Conservation (phyloP, 2,113 vertebrate species). For the Tychaedon coryphoeus region DNA sequence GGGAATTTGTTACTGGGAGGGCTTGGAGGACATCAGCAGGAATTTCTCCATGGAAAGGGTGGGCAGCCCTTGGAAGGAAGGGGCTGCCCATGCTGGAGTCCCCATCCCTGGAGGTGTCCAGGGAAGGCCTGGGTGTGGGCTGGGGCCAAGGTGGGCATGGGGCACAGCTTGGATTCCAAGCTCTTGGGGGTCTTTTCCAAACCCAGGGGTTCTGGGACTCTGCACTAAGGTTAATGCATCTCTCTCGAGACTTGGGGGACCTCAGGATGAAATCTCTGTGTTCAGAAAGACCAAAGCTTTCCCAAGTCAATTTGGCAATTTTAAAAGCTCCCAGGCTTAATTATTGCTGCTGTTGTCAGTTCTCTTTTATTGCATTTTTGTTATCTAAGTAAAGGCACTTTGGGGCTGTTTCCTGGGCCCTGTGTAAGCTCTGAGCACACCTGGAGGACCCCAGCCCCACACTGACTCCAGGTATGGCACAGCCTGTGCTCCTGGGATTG, state of each 20-base stretch:
- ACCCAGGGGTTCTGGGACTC: neutral
- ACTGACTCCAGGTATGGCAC: rapidly evolving
- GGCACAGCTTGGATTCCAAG: rapidly evolving
- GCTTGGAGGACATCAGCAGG: neutral
- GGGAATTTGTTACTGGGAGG: too few relatives aligned
- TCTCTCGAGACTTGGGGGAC: rapidly evolving
- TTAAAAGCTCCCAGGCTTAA: neutral
- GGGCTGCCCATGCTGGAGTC: neutral
- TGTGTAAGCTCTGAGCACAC: neutral
- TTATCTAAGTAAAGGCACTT: neutral
- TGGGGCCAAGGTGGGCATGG: rapidly evolving
- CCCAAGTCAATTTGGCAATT: neutral
- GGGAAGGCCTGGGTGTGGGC: neutral
- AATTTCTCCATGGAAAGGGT: rapidly evolving
- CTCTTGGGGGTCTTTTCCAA: neutral
- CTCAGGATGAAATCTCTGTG: too few relatives aligned
- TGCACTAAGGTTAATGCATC: neutral
- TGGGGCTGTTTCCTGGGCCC: neutral
- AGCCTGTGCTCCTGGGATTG: too few relatives aligned
- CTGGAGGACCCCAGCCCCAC: neutral
- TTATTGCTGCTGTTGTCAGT: neutral
- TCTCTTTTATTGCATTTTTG: neutral
- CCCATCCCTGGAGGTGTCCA: neutral
- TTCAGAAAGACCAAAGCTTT: neutral
- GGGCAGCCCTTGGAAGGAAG: neutral